Base-by-base conservation (phyloP, 2,888 invertebrate genomes). In the Thelaira solivaga region DNA sequence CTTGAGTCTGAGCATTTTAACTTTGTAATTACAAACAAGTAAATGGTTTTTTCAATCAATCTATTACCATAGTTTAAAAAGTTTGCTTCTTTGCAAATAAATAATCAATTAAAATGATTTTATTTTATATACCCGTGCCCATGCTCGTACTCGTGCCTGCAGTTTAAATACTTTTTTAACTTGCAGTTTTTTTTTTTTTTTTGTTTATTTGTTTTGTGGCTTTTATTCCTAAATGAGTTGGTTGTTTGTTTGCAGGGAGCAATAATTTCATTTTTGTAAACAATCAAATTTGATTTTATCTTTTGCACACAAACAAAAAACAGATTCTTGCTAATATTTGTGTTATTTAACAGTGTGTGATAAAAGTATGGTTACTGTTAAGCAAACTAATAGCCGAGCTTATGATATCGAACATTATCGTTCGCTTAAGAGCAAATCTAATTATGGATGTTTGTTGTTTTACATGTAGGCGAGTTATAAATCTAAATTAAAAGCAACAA, bases 181-280 rank as follows among this genome's bases (percentile, higher is more conserved):
- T 24, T 3, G 3, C n/a, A 45, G 13, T 41, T 57, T 49, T 29
- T 29, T 51, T 41, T 11, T 61, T 20, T 22, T n/a, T 20, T 45
- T 4, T 47, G 22, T 7, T 7, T 24, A 22, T 26, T n/a, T 3
- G n/a, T 4, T 39, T 65, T 18, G 29, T 16, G 29, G 39, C n/a
- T 49, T 18, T 2, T 11, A 22, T 10, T 4, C 13, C 20, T 36
- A 24, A 20, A 16, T 45, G 45, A n/a, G 45, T 11, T 45, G 61
- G 13, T 45, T 47, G 20, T 34, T 36, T 10, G 10, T 22, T 39
- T 41, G 22, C 18, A 45, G n/a, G n/a, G n/a, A 34, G 43, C 31
- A 36, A 55, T 47, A 68, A 47, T 49, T 68, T 20, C 45, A 68
- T 68, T 68, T 47, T 22, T 68, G 47, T 49, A 36, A 26, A 68